Evolutionary conservation across 2,888 invertebrate species (phyloP).

Genomic region (Hirudinaria manillensis): DNA sequence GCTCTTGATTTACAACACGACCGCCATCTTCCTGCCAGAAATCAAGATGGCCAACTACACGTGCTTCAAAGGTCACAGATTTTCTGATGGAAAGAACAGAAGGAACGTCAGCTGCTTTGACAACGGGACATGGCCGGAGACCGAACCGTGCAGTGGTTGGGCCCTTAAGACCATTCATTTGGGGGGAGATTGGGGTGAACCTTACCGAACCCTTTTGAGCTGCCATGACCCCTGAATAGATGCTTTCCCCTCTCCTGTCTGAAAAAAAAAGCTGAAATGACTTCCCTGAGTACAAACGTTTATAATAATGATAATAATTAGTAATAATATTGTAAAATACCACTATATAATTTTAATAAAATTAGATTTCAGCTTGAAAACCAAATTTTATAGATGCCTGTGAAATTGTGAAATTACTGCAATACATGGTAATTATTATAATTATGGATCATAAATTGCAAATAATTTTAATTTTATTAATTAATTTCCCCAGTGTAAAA

Average conservation of each 20-base stretch:
- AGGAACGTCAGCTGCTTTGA: slow-evolving; percentile 12
- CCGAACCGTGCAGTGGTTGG: slow-evolving; percentile 23
- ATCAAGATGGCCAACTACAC: neutral
- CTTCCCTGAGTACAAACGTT: too few relatives aligned
- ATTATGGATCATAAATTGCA: too few relatives aligned
- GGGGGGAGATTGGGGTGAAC: neutral
- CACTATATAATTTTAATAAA: too few relatives aligned
- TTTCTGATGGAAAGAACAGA: slow-evolving; percentile 14
- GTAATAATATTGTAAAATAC: too few relatives aligned
- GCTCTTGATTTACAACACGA: slow-evolving; percentile 18
- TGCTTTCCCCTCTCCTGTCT: neutral
- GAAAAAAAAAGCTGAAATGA: too few relatives aligned
- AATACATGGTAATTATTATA: too few relatives aligned
- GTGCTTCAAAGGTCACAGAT: slow-evolving; percentile 25
- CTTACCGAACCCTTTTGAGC: neutral
- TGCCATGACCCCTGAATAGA: neutral
- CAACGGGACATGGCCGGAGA: slow-evolving; percentile 19
- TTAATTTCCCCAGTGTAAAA: too few relatives aligned
- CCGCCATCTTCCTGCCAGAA: neutral
- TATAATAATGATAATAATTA: too few relatives aligned
- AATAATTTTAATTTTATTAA: too few relatives aligned
- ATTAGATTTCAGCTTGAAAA: too few relatives aligned
- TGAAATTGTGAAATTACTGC: too few relatives aligned
- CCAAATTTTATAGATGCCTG: too few relatives aligned
- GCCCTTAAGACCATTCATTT: neutral